A percentile compares a stretch with the other conserved stretches of the same genome.
Conservation (phyloP, 2,113 vertebrate genomes). For the Lepus europaeus region DNA sequence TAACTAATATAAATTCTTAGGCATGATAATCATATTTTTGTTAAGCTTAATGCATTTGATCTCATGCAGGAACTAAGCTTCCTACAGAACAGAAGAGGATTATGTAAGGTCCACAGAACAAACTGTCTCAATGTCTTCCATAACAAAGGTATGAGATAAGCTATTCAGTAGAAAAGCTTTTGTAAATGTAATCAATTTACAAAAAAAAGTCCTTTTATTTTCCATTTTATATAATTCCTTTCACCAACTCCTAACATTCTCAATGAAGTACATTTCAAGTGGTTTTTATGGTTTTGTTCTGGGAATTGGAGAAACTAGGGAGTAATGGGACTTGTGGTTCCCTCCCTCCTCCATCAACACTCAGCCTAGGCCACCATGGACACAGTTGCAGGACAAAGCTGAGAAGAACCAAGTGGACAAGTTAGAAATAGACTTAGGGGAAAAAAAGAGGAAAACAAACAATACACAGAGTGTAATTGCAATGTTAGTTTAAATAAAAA, state of each 20-base stretch:
- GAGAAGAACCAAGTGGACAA: not conserved
- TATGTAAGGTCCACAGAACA: not conserved
- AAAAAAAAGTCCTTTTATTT: not conserved
- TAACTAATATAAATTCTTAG: constrained; percentile 1
- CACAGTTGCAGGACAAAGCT: not conserved
- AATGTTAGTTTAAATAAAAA: not conserved
- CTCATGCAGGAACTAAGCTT: not conserved
- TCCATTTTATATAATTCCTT: not conserved
- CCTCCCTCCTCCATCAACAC: not conserved
- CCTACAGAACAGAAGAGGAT: not conserved
- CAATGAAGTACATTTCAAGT: not conserved
- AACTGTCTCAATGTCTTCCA: not conserved
- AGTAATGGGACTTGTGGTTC: not conserved
- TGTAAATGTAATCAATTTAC: not conserved
- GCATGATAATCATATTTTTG: not conserved
- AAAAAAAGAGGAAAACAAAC: not conserved
- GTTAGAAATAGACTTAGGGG: not conserved
- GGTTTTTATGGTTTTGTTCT: not conserved
- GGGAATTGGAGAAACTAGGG: not conserved
- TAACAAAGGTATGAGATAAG: not conserved
- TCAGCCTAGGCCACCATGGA: not conserved
- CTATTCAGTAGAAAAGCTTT: not conserved
- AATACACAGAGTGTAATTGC: not conserved
- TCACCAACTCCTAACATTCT: not conserved
- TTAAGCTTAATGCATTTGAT: not conserved